Evolutionary conservation across 1,140 invertebrate genomes (phyloP).

Genomic region (Drosophila sulfurigaster): DNA sequence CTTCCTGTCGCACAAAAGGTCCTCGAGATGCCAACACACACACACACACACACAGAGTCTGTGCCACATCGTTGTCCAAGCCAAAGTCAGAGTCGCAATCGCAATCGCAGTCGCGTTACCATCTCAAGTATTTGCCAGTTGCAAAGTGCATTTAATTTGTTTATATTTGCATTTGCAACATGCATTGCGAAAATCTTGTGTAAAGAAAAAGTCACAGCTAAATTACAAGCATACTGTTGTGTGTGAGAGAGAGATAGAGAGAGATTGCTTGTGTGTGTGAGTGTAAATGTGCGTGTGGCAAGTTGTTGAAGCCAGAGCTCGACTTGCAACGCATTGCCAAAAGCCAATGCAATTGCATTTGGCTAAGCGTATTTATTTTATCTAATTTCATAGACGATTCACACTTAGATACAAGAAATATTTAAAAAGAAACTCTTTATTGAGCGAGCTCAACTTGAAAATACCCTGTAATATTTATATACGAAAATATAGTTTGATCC

Average conservation of each 20-base stretch:
- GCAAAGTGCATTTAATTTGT: constrained; percentile 69
- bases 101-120: not conserved
- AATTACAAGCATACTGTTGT: constrained; percentile 25
- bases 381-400: constrained; percentile 51
- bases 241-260: not conserved
- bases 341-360: constrained; percentile 27
- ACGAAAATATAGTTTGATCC: not conserved
- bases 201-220: constrained; percentile 43
- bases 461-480: constrained; percentile 2
- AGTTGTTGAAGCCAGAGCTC: constrained; percentile 33
- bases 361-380: constrained; percentile 58
- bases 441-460: not conserved
- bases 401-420: constrained; percentile 26
- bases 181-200: constrained; percentile 45
- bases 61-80: not conserved
- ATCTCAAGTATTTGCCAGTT: constrained; percentile 54
- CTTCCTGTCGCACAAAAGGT: constrained; percentile 44
- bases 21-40: constrained; percentile 5
- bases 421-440: not conserved
- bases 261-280: not conserved
- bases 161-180: constrained; percentile 62
- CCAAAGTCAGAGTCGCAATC: not conserved
- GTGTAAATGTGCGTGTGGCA: constrained; percentile 39
- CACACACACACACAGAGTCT: not conserved
- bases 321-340: constrained; percentile 33